These are phyloP conservation scores for Junco hyemalis DNA, from an alignment of 2,113 vertebrate genomes.

Conservation along the genomic window DNA sequence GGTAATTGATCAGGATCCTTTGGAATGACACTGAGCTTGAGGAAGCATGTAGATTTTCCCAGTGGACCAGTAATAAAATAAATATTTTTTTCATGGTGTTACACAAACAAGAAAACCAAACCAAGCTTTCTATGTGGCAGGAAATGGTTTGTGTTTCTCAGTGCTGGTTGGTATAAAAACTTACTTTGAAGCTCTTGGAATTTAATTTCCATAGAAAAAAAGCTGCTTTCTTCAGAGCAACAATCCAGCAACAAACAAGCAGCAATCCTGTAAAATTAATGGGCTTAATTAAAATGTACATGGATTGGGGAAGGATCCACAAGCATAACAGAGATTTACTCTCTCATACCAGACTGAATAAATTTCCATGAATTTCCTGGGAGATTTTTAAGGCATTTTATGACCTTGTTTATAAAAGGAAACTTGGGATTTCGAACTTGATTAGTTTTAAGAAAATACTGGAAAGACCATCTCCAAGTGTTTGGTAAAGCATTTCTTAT, in stretches of 20 bases:
- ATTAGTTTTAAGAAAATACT: not conserved
- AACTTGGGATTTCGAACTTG: not conserved
- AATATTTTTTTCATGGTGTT: not conserved
- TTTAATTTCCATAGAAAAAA: constrained; percentile 3
- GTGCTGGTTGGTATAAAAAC: not conserved
- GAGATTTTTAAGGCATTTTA: constrained; percentile 43
- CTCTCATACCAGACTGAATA: not conserved
- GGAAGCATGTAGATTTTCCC: not conserved
- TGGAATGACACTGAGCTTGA: not conserved
- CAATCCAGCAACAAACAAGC: constrained; percentile 17
- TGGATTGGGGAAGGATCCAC: not conserved
- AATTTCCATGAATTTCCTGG: constrained; percentile 10
- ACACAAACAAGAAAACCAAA: not conserved
- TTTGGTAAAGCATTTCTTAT: not conserved
- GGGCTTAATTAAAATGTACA: constrained; percentile 55
- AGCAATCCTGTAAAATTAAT: constrained; percentile 48
- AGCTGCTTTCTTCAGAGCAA: constrained; percentile 4
- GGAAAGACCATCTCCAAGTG: not conserved
- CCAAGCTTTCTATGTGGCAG: not conserved
- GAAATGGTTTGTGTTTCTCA: not conserved
- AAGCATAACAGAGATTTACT: constrained; percentile 13
- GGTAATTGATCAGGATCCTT: not conserved
- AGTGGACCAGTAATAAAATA: not conserved
- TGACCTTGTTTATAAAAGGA: constrained; percentile 23
- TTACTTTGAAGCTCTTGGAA: not conserved